Evolutionary conservation across 2,113 vertebrate genomes (phyloP).

Genomic region (Clupea harengus): DNA sequence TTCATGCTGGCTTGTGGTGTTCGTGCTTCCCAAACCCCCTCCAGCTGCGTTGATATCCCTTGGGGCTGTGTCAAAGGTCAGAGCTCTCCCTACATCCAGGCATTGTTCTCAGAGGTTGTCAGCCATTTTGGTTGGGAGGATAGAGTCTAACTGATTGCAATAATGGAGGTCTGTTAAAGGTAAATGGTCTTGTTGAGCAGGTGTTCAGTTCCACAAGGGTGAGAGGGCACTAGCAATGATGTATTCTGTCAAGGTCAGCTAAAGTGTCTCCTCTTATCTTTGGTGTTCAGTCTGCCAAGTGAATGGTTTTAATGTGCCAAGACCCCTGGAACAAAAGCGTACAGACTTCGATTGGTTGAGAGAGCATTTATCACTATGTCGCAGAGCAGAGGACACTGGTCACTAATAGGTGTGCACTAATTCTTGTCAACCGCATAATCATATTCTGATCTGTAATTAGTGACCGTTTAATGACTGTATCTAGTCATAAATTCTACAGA

Average conservation of each 20-base stretch:
- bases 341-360: background rate
- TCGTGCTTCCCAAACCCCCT: conserved; percentile 2
- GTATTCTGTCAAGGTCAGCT: background rate
- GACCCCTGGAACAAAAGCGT: background rate
- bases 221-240: background rate
- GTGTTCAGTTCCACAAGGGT: background rate
- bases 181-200: background rate
- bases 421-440: background rate
- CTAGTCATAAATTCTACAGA: background rate
- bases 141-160: conserved; percentile 11
- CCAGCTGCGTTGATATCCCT: conserved; percentile 40
- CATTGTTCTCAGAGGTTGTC: conserved; percentile 60
- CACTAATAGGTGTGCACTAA: background rate
- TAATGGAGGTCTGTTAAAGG: background rate
- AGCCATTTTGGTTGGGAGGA: conserved; percentile 43
- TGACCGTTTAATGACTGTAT: background rate
- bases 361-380: background rate
- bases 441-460: background rate
- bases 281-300: background rate
- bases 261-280: background rate
- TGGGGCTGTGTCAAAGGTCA: conserved; percentile 50
- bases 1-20: background rate
- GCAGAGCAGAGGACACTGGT: background rate
- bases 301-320: background rate
- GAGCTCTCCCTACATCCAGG: conserved; percentile 58